Conservation (phyloP, 2,113 vertebrate genomes). For the Taxidea taxus region DNA sequence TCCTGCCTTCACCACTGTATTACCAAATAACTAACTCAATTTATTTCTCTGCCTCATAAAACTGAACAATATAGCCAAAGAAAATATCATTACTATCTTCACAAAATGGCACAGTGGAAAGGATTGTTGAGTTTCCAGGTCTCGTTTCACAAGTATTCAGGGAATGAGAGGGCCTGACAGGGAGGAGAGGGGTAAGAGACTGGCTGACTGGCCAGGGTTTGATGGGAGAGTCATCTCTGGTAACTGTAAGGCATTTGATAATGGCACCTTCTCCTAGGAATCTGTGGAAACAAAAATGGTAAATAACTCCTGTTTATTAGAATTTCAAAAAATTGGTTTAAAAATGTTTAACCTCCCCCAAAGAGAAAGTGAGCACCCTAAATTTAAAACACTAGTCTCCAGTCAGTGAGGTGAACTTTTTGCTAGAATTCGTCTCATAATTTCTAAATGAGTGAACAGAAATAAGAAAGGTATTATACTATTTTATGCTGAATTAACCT, state of each 20-base stretch:
- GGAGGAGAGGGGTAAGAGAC: neutral
- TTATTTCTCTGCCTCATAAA: conserved; percentile 8
- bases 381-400: conserved; percentile 31
- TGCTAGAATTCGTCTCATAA: conserved; percentile 53
- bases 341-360: conserved; percentile 24
- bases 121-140: neutral
- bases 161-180: neutral
- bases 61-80: neutral
- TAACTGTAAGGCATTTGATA: neutral
- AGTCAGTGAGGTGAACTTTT: conserved; percentile 1
- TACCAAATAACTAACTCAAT: neutral
- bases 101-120: neutral
- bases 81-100: neutral
- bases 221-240: neutral
- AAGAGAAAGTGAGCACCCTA: conserved; percentile 13
- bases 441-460: conserved; percentile 76
- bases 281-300: neutral
- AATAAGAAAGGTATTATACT: conserved; percentile 71
- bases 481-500: conserved; percentile 80
- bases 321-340: conserved; percentile 18
- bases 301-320: conserved; percentile 22
- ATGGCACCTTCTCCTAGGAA: neutral
- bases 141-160: neutral
- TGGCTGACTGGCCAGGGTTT: neutral
- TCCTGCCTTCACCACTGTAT: neutral